These are phyloP conservation scores for Agonopterix arenella DNA, from an alignment of 2,888 invertebrate genomes.

Conservation along the genomic window DNA sequence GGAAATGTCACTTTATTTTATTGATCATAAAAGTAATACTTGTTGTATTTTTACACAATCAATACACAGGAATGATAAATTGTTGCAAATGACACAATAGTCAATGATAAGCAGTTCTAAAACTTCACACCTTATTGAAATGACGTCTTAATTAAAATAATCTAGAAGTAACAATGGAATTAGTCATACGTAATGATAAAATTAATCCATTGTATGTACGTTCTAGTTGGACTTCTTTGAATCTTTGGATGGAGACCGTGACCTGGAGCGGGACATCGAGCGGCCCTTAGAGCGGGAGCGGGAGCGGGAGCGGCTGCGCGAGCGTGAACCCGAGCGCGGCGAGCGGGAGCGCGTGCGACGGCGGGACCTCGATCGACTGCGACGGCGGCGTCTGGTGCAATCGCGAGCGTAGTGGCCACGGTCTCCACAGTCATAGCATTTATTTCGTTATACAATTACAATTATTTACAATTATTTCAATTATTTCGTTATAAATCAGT, in stretches of 20 bases:
- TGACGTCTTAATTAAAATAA: constrained; percentile 11
- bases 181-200: not conserved
- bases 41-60: not conserved
- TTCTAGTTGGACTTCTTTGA: constrained; percentile 66
- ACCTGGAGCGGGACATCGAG: constrained; percentile 67
- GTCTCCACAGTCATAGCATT: constrained; percentile 96
- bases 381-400: constrained; percentile 85
- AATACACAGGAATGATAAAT: constrained; percentile 53
- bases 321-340: constrained; percentile 67
- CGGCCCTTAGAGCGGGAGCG: constrained; percentile 71
- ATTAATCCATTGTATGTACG: not conserved
- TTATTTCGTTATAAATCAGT: no score
- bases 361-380: constrained; percentile 79
- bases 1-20: constrained; percentile 32
- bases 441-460: no score
- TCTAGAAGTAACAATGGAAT: not conserved
- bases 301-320: constrained; percentile 59
- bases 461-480: no score
- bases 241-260: constrained; percentile 68
- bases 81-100: constrained; percentile 5
- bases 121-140: constrained; percentile 8
- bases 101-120: constrained; percentile 9
- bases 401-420: constrained; percentile 96
- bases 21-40: constrained; percentile 46
- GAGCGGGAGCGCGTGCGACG: constrained; percentile 79